Evolutionary conservation across 2,113 vertebrate genomes (phyloP).

Genomic region (Chionis minor): DNA sequence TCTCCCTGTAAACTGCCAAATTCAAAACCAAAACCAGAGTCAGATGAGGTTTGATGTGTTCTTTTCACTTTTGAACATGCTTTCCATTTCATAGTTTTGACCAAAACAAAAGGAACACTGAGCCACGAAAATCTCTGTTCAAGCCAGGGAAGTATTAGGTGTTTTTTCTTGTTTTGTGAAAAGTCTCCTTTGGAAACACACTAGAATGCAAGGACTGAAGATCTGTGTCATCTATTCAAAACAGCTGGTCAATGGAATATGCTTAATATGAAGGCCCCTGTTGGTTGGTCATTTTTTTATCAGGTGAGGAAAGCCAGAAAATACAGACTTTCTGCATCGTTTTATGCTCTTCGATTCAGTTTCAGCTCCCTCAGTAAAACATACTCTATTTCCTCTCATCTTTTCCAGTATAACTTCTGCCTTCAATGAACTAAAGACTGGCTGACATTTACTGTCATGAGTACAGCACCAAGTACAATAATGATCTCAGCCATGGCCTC

Average conservation of each 20-base stretch:
- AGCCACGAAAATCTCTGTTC: neutral
- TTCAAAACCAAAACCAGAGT: neutral
- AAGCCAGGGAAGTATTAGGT: neutral
- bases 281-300: neutral
- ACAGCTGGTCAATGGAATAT: neutral
- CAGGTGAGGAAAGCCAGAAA: neutral
- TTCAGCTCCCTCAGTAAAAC: neutral
- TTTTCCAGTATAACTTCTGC: neutral
- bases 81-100: neutral
- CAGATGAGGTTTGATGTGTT: neutral
- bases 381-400: neutral
- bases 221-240: neutral
- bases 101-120: neutral
- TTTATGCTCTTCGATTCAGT: neutral
- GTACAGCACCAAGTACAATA: neutral
- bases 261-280: neutral
- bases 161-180: neutral
- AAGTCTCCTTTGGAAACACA: neutral
- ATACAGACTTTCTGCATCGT: neutral
- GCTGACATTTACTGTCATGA: neutral
- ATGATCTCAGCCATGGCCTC: constrained; percentile 1
- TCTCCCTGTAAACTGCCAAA: neutral
- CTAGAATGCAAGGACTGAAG: neutral
- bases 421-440: neutral
- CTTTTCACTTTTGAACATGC: neutral